Conservation (phyloP, 2,113 vertebrate species). For the Ahaetulla prasina region DNA sequence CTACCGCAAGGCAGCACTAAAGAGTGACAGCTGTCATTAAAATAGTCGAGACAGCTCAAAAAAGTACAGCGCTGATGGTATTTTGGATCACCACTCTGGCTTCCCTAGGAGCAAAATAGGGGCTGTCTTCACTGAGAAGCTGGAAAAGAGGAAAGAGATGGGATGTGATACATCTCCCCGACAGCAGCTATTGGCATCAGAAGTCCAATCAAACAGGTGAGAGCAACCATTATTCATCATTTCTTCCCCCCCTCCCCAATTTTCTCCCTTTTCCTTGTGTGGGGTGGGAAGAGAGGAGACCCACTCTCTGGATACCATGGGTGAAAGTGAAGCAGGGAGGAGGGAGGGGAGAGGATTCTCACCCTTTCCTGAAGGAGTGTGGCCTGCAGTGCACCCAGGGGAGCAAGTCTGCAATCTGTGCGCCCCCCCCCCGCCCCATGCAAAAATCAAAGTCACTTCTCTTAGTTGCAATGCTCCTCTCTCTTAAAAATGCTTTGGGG, state of each 20-base stretch:
- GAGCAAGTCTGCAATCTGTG: background rate
- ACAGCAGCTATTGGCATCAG: background rate
- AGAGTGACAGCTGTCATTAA: background rate
- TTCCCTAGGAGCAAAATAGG: background rate
- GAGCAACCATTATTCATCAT: background rate
- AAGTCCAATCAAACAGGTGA: background rate
- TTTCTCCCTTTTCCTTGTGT: background rate
- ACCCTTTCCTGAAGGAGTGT: background rate
- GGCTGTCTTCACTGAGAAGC: background rate
- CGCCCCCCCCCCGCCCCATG: fast-evolving
- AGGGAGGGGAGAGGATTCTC: background rate
- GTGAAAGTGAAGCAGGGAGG: background rate
- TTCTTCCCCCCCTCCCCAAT: too few relatives aligned
- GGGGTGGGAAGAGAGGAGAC: background rate
- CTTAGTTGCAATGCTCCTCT: background rate
- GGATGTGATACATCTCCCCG: background rate
- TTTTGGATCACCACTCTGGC: background rate
- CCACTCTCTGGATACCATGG: background rate
- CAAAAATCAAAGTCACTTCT: background rate
- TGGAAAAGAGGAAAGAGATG: background rate
- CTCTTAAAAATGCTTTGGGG: background rate
- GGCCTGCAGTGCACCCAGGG: background rate
- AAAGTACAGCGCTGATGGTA: background rate
- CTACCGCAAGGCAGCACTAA: background rate
- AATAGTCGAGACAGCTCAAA: background rate